phyloP scores from a whole-genome alignment of 2,888 invertebrate species.

The Drepanosiphum platanoidis region DNA sequence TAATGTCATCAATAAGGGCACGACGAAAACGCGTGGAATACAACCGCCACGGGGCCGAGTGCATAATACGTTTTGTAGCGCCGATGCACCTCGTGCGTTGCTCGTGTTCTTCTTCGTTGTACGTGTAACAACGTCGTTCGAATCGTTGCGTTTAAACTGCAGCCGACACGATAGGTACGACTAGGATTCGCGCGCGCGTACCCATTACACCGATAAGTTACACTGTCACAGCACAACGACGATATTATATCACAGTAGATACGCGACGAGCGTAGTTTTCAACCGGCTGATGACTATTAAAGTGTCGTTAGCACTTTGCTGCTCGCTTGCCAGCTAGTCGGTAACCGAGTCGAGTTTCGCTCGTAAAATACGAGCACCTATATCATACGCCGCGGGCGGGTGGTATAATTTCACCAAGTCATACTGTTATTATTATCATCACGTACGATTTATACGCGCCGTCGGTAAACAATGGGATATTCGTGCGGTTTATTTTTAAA shows the following conservation, averaged over 20 bases:
- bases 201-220: too few species aligned
- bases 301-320: too few species aligned
- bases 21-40: conserved; percentile 26
- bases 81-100: too few species aligned
- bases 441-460: neutral
- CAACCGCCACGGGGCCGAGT: too few species aligned
- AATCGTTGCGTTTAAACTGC: neutral
- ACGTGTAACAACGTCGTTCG: too few species aligned
- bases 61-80: too few species aligned
- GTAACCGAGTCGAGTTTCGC: neutral
- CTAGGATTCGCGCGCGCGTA: neutral
- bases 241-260: neutral
- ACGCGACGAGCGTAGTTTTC: too few species aligned
- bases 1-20: conserved; percentile 34
- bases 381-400: too few species aligned
- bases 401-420: neutral
- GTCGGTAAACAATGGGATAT: too few species aligned
- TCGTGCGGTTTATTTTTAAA: too few species aligned
- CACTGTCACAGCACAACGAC: neutral
- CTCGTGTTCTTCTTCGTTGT: too few species aligned
- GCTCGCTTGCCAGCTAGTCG: neutral
- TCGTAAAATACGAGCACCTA: neutral
- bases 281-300: too few species aligned
- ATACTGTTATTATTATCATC: neutral
- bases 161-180: neutral